These are phyloP conservation scores for Zophobas morio DNA, from an alignment of 1,140 invertebrate species.

Conservation along the genomic window DNA sequence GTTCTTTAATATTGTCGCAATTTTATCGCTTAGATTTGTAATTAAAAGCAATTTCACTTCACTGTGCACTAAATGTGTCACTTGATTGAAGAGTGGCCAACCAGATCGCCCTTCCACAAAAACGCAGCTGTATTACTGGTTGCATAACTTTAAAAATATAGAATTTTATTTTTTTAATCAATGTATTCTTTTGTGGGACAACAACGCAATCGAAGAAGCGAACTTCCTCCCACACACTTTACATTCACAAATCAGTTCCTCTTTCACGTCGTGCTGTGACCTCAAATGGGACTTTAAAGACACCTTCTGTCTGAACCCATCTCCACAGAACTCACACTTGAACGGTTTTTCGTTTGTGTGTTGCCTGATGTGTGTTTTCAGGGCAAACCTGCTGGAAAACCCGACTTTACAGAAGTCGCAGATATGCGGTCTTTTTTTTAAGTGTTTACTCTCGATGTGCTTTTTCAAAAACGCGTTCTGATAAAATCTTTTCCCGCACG, in stretches of 20 bases:
- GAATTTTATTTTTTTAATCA: too few relatives aligned
- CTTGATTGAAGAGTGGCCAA: too few relatives aligned
- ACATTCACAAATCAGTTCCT: not conserved
- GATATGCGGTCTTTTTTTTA: not conserved
- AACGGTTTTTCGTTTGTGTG: slow-evolving; percentile 14
- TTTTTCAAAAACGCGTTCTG: not conserved
- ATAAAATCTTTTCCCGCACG: slow-evolving; percentile 15
- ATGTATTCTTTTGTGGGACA: not conserved
- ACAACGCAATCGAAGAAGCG: not conserved
- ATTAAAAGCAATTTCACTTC: too few relatives aligned
- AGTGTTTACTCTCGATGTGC: not conserved
- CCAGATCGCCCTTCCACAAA: too few relatives aligned
- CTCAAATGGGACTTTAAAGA: slow-evolving; percentile 3
- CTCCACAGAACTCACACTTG: slow-evolving; percentile 6
- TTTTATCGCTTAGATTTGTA: too few relatives aligned
- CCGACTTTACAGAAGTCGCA: slow-evolving; percentile 1
- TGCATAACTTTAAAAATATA: too few relatives aligned
- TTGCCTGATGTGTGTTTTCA: slow-evolving; percentile 9
- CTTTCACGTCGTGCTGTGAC: slow-evolving; percentile 1
- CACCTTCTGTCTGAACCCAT: slow-evolving; percentile 6
- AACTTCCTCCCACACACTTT: not conserved
- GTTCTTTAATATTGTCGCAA: too few relatives aligned
- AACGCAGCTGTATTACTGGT: too few relatives aligned
- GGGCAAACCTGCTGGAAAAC: not conserved
- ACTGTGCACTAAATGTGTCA: too few relatives aligned